Evolutionary conservation across 2,888 invertebrate species (phyloP).

Genomic region (Laspeyria flexula): DNA sequence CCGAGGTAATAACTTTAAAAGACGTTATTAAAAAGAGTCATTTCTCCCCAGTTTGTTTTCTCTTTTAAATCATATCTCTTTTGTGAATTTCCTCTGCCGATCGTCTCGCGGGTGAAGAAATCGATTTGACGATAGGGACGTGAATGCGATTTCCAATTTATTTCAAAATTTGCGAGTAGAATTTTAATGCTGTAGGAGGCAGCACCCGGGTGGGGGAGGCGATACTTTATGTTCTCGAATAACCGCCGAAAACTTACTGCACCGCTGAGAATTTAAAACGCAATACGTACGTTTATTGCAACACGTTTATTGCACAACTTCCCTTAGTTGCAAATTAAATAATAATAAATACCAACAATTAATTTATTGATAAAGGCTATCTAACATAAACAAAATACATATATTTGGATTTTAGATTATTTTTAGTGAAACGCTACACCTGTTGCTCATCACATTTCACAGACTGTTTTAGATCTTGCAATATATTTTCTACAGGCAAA

Average conservation of each 20-base stretch:
- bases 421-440: constrained; percentile 25
- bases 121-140: constrained; percentile 67
- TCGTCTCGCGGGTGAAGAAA: constrained; percentile 62
- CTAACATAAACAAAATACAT: too few species aligned
- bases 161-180: constrained; percentile 66
- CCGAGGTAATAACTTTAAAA: constrained; percentile 51
- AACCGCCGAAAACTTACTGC: constrained; percentile 53
- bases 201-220: constrained; percentile 28
- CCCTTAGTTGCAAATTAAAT: too few species aligned
- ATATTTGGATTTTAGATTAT: too few species aligned
- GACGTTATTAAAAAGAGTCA: constrained; percentile 52
- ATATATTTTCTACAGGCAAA: constrained; percentile 20
- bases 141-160: constrained; percentile 69
- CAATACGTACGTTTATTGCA: too few species aligned
- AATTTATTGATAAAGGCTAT: too few species aligned
- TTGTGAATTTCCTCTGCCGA: constrained; percentile 53
- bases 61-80: constrained; percentile 57
- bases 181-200: constrained; percentile 59
- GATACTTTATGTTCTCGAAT: constrained; percentile 48
- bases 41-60: constrained; percentile 48
- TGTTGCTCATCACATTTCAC: constrained; percentile 28
- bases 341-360: constrained; percentile 2
- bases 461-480: constrained; percentile 17
- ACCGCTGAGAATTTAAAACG: constrained; percentile 38
- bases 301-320: too few species aligned